These are phyloP conservation scores for Molossus alvarezi DNA, from an alignment of 2,797 vertebrate genomes.

Conservation along the genomic window DNA sequence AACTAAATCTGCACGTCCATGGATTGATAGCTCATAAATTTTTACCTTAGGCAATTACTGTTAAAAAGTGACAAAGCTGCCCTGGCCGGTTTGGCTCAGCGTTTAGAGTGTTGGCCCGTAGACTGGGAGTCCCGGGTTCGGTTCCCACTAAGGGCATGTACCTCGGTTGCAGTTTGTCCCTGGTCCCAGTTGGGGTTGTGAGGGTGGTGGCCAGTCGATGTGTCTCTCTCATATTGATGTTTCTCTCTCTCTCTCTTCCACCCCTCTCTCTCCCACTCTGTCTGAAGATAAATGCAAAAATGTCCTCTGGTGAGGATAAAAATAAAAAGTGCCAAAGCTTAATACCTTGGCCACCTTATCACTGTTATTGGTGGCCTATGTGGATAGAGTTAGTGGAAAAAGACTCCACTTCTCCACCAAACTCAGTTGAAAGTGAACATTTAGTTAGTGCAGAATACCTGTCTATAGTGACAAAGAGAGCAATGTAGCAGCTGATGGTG, in stretches of 20 bases:
- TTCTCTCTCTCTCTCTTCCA: too few species aligned
- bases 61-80: background rate
- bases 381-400: background rate
- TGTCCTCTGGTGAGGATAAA: too few species aligned
- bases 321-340: background rate
- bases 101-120: too few species aligned
- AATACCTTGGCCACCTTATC: background rate
- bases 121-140: too few species aligned
- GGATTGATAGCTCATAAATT: background rate
- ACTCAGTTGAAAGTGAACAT: background rate
- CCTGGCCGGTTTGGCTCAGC: too few species aligned
- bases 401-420: background rate
- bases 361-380: background rate
- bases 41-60: conserved; percentile 15
- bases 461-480: background rate
- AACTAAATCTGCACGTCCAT: background rate
- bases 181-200: too few species aligned
- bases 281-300: too few species aligned
- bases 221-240: too few species aligned
- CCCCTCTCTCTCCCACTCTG: too few species aligned
- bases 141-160: too few species aligned
- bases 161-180: too few species aligned
- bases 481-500: background rate
- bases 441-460: background rate
- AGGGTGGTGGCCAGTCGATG: too few species aligned